Evolutionary conservation across 2,888 invertebrate species (phyloP).

Genomic region (Synergus japonicus): DNA sequence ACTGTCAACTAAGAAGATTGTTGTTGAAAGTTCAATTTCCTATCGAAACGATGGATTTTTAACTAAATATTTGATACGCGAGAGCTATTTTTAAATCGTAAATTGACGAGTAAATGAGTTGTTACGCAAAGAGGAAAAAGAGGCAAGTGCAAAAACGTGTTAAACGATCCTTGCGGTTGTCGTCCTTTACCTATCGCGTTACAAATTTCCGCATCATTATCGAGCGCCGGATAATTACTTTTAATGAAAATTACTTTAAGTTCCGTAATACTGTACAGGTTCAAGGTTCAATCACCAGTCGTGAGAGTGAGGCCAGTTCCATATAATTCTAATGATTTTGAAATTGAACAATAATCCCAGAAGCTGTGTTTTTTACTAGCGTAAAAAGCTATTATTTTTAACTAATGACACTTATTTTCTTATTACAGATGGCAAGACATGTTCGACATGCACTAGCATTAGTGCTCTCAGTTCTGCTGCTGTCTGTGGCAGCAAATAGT

Average conservation of each 20-base stretch:
- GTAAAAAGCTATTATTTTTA: not conserved
- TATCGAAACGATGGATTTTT: no score
- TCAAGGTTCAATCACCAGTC: conserved; percentile 26
- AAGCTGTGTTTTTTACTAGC: not conserved
- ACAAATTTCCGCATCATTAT: conserved; percentile 47
- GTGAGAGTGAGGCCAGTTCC: not conserved
- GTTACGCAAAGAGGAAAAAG: conserved; percentile 46
- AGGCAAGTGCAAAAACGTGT: conserved; percentile 49
- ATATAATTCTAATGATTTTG: not conserved
- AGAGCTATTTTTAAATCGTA: not conserved
- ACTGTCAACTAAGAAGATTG: no score
- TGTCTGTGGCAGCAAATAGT: conserved; percentile 67
- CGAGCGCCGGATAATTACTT: conserved; percentile 52
- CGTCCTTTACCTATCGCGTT: conserved; percentile 34
- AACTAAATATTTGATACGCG: no score
- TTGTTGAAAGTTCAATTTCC: no score
- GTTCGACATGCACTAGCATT: conserved; percentile 46
- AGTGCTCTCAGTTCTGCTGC: conserved; percentile 48
- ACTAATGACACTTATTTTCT: not conserved
- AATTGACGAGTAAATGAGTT: conserved; percentile 54
- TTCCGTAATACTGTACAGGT: conserved; percentile 46
- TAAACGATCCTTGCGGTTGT: conserved; percentile 13
- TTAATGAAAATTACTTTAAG: conserved; percentile 59
- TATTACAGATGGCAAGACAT: conserved; percentile 63
- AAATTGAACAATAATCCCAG: not conserved